A percentile compares a stretch with the other conserved stretches of the same genome.
phyloP scores from a whole-genome alignment of 1,140 invertebrate species.

The Aphelenchoides fujianensis region DNA sequence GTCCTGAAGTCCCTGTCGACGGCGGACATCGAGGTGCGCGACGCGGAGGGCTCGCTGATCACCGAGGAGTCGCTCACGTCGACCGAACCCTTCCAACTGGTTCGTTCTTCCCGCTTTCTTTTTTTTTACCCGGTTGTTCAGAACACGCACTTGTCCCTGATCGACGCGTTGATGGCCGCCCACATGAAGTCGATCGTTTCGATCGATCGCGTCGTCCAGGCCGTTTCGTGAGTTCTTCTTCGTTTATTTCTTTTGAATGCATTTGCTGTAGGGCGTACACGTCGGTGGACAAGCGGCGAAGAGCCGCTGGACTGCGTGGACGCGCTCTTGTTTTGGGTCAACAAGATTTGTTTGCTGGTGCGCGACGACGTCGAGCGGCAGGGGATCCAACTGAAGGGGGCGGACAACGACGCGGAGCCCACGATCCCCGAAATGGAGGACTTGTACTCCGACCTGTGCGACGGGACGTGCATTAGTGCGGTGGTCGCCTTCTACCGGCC shows the following conservation, averaged over 20 bases:
- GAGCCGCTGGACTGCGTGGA: conserved; percentile 76
- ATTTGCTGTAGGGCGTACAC: conserved; percentile 63
- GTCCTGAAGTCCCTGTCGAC: conserved; percentile 77
- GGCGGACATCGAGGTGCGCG: conserved; percentile 82
- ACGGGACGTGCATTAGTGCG: conserved; percentile 82
- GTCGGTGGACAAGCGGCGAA: conserved; percentile 65
- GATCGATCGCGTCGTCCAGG: conserved; percentile 78
- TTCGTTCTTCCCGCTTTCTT: conserved; percentile 68
- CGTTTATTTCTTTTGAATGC: no score
- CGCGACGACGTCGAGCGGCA: conserved; percentile 58
- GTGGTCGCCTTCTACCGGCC: conserved; percentile 90
- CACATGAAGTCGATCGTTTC: conserved; percentile 89
- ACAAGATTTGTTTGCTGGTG: conserved; percentile 59
- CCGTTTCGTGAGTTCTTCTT: conserved; percentile 66
- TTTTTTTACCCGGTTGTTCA: conserved; percentile 62
- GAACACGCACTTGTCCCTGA: conserved; percentile 91
- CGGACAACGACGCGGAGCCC: conserved; percentile 30
- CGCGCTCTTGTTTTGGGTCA: conserved; percentile 70
- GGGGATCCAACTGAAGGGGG: conserved; percentile 34
- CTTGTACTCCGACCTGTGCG: conserved; percentile 75
- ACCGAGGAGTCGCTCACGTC: conserved; percentile 93
- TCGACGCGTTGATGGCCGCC: conserved; percentile 90
- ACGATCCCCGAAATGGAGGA: conserved; percentile 67
- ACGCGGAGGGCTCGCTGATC: conserved; percentile 78
- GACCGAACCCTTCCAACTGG: conserved; percentile 88